phyloP scores from a whole-genome alignment of 2,888 invertebrate genomes.

The Kuschelorhynchus macadamiae region DNA sequence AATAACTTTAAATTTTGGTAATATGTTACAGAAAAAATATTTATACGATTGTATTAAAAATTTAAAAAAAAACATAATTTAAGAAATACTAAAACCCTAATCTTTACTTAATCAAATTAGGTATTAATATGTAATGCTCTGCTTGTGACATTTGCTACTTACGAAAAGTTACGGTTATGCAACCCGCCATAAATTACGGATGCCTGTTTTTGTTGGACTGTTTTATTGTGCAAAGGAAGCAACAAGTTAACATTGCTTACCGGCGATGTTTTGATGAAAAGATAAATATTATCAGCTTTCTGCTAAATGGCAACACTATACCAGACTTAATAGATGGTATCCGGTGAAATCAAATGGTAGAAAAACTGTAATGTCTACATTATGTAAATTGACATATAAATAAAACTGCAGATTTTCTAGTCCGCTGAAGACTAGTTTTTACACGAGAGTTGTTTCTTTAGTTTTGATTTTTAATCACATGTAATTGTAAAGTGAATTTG shows the following conservation, averaged over 20 bases:
- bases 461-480: no score
- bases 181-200: slow-evolving; percentile 3
- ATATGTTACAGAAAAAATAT: no score
- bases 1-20: no score
- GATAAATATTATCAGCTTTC: slow-evolving; percentile 38
- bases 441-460: no score
- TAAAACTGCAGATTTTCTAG: slow-evolving; percentile 35
- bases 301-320: slow-evolving; percentile 46
- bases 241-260: slow-evolving; percentile 36
- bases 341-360: slow-evolving; percentile 48
- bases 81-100: no score
- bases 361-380: slow-evolving; percentile 48
- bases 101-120: no score
- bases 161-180: not conserved
- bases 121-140: no score
- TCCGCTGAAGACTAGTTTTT: slow-evolving; percentile 30
- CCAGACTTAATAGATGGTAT: slow-evolving; percentile 46
- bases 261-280: slow-evolving; percentile 39
- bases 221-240: slow-evolving; percentile 32
- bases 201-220: slow-evolving; percentile 10
- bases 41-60: no score
- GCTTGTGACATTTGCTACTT: not conserved
- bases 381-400: slow-evolving; percentile 41
- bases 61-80: no score
- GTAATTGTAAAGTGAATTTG: no score